Evolutionary conservation across 2,797 vertebrate genomes (phyloP), one percentile per base, ranked within the genome.

Genomic region (Amniataba percoides): DNA sequence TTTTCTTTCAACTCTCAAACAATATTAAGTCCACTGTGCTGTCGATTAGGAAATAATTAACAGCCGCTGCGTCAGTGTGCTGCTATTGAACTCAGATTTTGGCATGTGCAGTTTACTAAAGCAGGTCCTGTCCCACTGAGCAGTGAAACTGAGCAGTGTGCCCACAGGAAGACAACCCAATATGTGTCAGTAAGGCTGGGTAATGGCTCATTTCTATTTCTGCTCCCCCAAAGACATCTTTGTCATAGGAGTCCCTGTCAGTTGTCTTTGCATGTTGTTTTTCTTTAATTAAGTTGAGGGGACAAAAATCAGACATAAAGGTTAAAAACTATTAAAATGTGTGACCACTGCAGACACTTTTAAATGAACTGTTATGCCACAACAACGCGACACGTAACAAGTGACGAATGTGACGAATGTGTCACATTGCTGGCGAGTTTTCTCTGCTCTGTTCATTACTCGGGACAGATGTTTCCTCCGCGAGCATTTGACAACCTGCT

Each of bases 151-250:
- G 77, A 80, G 21, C 51, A 69, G 36, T 75, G 71, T 77, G 66
- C 68, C 70, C 74, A 76, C 64, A 76, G 70, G 40, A 64, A 58
- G 40, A 69, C 25, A 45, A 65, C 45, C 57, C 68, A 48, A 52
- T 42, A 66, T 70, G 86, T 82, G 78, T 78, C 80, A 71, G 71
- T 60, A 16, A 69, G 69, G 39, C 62, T 73, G 84, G 53, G 57
- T 87, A 66, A 82, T 81, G 79, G 73, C 71, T 87, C 69, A 72
- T 84, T 83, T 88, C 82, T 83, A 69, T 87, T 76, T 84, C 45
- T 58, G 82, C 76, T 62, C 3, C 61, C 59, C 39, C 39, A 9
- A 25, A 77, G 75, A 86, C 76, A 49, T 68, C 59, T 31, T 66
- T 77, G 79, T 71, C 76, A 46, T 15, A 36, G 51, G 36, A 51